Evolutionary conservation across 2,113 vertebrate genomes (phyloP), one percentile per base, ranked within the genome.

Genomic region (Lagopus leucura): DNA sequence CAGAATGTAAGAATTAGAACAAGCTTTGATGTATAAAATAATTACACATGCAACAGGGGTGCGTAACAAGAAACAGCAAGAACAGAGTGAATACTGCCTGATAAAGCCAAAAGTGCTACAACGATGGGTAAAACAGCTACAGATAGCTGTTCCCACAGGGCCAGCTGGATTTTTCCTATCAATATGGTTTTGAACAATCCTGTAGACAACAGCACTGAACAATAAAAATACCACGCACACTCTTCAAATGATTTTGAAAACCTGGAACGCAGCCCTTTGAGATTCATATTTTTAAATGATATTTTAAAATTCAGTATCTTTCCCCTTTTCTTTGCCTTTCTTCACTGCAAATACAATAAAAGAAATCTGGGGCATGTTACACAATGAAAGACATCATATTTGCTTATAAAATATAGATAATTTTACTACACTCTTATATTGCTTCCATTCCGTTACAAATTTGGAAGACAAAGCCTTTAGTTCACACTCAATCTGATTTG

Each of bases 11-110:
- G 60, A 28, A 86, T 74, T 83, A 45, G 54, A 83, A 73, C 45
- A 11, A 13, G 21, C 27, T 61, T 84, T 88, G 76, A 67, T 74
- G 14, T 27, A 71, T 78, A 64, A 13, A 75, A 47, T 65, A 3
- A 65, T 52, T 74, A 57, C 19, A 6, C 43, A 9, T 65, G 55
- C 92, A 94, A 82, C 24, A 85, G 64, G 69, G 10, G 21, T 18
- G 11, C 27, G 8, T n/a, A 63, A 70, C 0, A 0, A 77, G 76
- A 75, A 78, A 52, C n/a, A 3, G 28, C 11, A 52, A 79, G 61
- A 52, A 50, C 1, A 77, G 6, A 57, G 15, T 0, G 12, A 86
- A 18, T 13, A 14, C 5, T 14, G 6, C 21, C 10, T 47, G 47
- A 21, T 40, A 66, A 70, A 84, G 45, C 42, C 47, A 61, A 54